Evolutionary conservation across 2,113 vertebrate species (phyloP).

Genomic region (Pachypanchax playfairii): DNA sequence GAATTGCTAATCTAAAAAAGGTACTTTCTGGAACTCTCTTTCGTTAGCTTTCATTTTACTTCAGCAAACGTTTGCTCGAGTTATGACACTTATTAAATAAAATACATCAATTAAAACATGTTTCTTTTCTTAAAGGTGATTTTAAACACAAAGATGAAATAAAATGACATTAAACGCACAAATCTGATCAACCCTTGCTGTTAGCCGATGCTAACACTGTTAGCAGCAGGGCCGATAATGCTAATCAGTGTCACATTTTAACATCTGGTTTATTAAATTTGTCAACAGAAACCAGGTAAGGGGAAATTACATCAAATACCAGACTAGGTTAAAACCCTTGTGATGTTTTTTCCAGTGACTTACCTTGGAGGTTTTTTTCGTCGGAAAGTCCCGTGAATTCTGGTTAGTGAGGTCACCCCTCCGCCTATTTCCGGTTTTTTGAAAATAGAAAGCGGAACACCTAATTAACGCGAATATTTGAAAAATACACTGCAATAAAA

Average conservation of each 20-base stretch:
- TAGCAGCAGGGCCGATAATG: background rate
- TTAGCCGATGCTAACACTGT: conserved; percentile 20
- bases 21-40: conserved; percentile 17
- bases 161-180: background rate
- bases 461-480: too few relatives aligned
- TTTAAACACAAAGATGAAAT: background rate
- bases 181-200: background rate
- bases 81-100: background rate
- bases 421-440: conserved; percentile 29
- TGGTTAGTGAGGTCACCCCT: too few relatives aligned
- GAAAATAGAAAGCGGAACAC: background rate
- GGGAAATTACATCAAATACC: background rate
- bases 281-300: too few relatives aligned
- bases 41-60: background rate
- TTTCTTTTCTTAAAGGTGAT: accelerated
- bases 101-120: accelerated
- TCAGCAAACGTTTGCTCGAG: background rate
- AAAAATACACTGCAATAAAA: background rate
- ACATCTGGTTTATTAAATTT: too few relatives aligned
- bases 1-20: background rate
- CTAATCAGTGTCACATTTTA: too few relatives aligned
- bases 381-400: conserved; percentile 47
- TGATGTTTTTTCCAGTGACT: background rate
- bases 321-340: too few relatives aligned
- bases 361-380: conserved; percentile 1